Base-by-base conservation (phyloP, 64 coral and sea anemone genomes). In the Acropora tenuis region DNA sequence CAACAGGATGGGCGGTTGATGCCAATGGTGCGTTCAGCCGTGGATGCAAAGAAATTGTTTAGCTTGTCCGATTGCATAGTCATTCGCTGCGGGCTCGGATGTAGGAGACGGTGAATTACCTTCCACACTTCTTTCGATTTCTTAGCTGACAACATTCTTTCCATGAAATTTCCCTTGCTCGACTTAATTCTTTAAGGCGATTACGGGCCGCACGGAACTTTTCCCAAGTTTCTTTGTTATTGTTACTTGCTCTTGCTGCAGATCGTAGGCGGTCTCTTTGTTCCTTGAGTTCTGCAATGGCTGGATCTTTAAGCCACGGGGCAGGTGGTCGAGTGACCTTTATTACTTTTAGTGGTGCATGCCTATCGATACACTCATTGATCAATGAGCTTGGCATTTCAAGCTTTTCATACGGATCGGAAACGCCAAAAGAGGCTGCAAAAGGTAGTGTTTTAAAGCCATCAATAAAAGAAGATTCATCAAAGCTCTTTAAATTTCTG, bases 261-360 rank as follows among this genome's bases (percentile, higher is more conserved):
- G 78, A 80, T 80, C 78, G 48, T 80, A 57, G 78, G 78, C 50
- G 78, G 78, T 80, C 78, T 80, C 78, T 80, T 80, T 41, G 78
- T 80, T 80, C 78, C 78, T 80, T 80, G 78, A 80, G 49, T 80
- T 80, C 78, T 57, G 78, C 78, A 57, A 80, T 80, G 50, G 48
- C 50, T 80, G 78, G 78, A 80, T 80, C 78, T 80, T 48, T 55
- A 78, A 76, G 74, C 74, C 74, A 76, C 74, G 52, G 74, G 50
- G 87, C 87, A 67, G 87, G 87, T 69, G 75, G 87, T 16, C 74
- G 75, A 66, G 87, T 78, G 55, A 89, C 75, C 75, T 89, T 89
- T 16, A 17, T 78, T 65, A 45, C n/a, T 89, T 66, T 89, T 65
- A 89, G 18, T 48, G 87, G 75, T 89, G 87, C 87, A 48, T 78